Conservation (phyloP, 2,113 vertebrate genomes). For the Tupaia tana region DNA sequence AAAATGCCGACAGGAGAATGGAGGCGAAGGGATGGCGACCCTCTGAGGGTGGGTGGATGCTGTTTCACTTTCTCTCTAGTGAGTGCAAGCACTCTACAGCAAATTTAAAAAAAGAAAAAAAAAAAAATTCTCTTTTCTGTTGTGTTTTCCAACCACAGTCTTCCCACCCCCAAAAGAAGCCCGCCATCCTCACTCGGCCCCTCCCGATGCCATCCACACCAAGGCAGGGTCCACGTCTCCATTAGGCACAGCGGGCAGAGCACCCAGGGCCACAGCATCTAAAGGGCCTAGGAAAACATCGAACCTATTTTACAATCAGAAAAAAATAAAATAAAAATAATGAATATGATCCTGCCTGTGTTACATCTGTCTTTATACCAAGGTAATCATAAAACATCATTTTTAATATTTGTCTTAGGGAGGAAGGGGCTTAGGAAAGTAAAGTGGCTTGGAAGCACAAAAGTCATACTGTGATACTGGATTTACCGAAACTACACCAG, state of each 20-base stretch:
- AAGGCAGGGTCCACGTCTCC: too few species aligned
- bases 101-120: not conserved
- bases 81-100: too few species aligned
- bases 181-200: not conserved
- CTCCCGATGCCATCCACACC: not conserved
- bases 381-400: not conserved
- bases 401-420: not conserved
- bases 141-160: not conserved
- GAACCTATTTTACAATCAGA: not conserved
- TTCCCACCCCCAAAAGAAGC: not conserved
- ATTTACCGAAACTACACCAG: not conserved
- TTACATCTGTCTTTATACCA: not conserved
- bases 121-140: not conserved
- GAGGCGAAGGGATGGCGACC: too few species aligned
- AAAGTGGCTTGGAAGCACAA: not conserved
- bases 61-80: too few species aligned
- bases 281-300: not conserved
- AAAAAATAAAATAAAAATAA: not conserved
- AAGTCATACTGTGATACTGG: fast-evolving
- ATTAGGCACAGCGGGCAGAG: fast-evolving
- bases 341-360: not conserved
- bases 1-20: too few species aligned
- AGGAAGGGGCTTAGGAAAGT: not conserved
- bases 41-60: too few species aligned
- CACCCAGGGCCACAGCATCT: fast-evolving